phyloP scores from a whole-genome alignment of 2,113 vertebrate genomes.

The Talpa occidentalis region DNA sequence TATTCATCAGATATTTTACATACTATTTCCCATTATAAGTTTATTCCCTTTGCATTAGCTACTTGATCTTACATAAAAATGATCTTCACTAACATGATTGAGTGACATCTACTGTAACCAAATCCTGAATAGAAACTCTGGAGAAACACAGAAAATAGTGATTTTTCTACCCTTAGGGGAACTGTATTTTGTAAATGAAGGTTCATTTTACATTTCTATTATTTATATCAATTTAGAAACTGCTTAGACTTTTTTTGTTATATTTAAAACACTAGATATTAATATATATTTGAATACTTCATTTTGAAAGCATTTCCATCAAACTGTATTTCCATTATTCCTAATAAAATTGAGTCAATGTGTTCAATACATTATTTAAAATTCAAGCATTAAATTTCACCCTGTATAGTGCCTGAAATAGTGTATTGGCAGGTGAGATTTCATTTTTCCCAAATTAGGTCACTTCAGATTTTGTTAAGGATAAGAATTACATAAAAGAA shows the following conservation, averaged over 20 bases:
- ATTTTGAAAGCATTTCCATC: background rate
- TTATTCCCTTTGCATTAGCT: background rate
- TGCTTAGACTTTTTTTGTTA: background rate
- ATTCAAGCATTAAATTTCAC: background rate
- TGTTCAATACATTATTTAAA: background rate
- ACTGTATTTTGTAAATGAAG: background rate
- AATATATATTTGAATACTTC: background rate
- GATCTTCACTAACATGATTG: background rate
- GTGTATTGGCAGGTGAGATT: background rate
- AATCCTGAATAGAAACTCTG: background rate
- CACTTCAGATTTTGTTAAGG: background rate
- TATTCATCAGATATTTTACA: background rate
- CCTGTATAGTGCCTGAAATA: background rate
- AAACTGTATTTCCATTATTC: background rate
- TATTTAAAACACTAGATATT: background rate
- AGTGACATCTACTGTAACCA: background rate
- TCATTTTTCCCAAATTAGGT: background rate
- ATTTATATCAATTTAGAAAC: background rate
- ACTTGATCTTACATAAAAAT: background rate
- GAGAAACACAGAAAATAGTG: background rate
- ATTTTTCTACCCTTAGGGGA: background rate
- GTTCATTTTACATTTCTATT: background rate
- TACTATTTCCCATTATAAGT: background rate
- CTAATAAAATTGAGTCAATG: background rate
- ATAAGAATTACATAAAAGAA: background rate